Conservation (phyloP, 1,140 invertebrate species). For the Leucophenga varia region DNA sequence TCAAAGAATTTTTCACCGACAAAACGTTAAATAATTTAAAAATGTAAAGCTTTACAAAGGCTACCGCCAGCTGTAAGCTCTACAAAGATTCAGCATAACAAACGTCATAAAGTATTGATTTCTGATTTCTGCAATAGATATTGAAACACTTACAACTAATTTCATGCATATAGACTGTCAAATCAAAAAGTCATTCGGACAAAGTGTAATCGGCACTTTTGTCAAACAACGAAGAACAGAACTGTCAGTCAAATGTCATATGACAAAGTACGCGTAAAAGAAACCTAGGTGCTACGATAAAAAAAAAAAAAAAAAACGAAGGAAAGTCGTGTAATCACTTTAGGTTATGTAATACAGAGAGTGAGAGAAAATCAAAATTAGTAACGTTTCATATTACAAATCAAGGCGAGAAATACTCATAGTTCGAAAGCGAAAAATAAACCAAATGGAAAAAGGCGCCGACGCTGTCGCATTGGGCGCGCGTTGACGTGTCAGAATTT, state of each 20-base stretch:
- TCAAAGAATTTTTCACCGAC: too few species aligned
- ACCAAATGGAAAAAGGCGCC: too few species aligned
- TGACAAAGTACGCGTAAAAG: conserved; percentile 15
- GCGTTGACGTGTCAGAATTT: conserved; percentile 56
- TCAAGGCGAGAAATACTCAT: conserved; percentile 2
- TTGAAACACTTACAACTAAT: too few species aligned
- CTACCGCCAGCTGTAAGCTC: too few species aligned
- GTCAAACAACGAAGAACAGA: conserved; percentile 28
- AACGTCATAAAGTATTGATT: too few species aligned
- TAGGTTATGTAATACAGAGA: too few species aligned
- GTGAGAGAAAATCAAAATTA: conserved; percentile 23
- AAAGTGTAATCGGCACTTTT: conserved; percentile 36
- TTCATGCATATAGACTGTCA: conserved; percentile 8
- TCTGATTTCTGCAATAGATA: too few species aligned
- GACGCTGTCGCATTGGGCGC: conserved; percentile 11
- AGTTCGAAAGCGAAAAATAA: too few species aligned
- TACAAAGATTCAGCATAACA: too few species aligned
- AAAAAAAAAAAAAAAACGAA: conserved; percentile 5
- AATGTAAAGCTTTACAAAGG: too few species aligned
- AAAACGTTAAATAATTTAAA: too few species aligned
- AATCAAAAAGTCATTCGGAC: conserved; percentile 13
- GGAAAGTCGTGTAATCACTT: not conserved
- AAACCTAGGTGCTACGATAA: not conserved
- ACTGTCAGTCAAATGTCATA: conserved; percentile 33
- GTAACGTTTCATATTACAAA: conserved; percentile 42